phyloP scores from a whole-genome alignment of 2,797 vertebrate genomes.

The Phalanger gymnotis region DNA sequence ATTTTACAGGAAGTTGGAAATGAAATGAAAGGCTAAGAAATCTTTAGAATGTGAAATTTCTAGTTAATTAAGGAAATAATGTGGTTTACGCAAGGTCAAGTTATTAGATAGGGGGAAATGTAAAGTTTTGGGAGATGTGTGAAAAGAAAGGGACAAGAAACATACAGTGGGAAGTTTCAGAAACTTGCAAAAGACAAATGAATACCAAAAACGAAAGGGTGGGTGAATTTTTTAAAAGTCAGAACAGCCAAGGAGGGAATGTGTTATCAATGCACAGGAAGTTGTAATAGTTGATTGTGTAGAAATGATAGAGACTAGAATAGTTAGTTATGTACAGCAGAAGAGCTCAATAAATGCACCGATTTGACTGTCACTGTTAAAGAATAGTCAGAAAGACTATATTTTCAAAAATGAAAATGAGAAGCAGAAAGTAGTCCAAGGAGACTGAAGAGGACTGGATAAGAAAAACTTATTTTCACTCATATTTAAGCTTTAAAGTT shows the following conservation, averaged over 20 bases:
- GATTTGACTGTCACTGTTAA: slow-evolving; percentile 18
- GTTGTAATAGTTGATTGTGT: slow-evolving; percentile 8
- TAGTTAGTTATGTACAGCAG: slow-evolving; percentile 7
- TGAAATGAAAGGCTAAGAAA: neutral
- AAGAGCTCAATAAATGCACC: neutral
- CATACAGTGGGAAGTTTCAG: slow-evolving; percentile 11
- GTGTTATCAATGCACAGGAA: neutral
- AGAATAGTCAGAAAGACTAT: neutral
- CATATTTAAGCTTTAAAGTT: neutral
- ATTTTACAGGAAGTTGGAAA: slow-evolving; percentile 16
- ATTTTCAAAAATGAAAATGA: slow-evolving; percentile 4
- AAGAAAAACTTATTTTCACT: slow-evolving; percentile 14
- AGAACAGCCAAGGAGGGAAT: neutral
- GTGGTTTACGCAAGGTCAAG: neutral
- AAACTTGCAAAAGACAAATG: slow-evolving; percentile 13
- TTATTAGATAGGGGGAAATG: slow-evolving; percentile 1
- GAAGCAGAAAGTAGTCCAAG: neutral
- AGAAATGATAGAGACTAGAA: slow-evolving; percentile 31
- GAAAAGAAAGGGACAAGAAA: slow-evolving; percentile 13
- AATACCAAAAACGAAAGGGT: slow-evolving; percentile 9
- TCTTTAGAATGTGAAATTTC: slow-evolving; percentile 19
- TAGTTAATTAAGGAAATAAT: slow-evolving; percentile 13
- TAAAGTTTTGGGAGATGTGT: slow-evolving; percentile 27
- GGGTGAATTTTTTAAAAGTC: neutral
- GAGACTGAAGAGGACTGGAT: slow-evolving; percentile 9